Conservation (phyloP, 2,113 vertebrate genomes). For the Nipponia nippon region DNA sequence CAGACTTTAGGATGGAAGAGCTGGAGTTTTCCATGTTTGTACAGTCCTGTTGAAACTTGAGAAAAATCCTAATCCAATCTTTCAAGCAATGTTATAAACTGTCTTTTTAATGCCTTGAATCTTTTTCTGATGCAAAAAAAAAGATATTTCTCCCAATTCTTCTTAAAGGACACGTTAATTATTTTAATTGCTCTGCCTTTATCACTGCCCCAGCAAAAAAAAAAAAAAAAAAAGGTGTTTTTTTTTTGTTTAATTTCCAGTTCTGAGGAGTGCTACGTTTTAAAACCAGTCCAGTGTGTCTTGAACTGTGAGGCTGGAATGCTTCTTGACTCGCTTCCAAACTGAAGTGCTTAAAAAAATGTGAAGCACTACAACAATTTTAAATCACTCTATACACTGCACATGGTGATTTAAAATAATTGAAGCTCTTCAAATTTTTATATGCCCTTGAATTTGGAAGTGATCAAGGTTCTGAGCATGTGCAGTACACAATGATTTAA, state of each 20-base stretch:
- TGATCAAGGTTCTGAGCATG: slow-evolving; percentile 71
- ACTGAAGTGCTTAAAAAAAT: slow-evolving; percentile 76
- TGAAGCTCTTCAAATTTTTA: slow-evolving; percentile 82
- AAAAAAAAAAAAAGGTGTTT: not conserved
- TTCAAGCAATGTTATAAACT: not conserved
- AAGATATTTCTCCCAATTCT: not conserved
- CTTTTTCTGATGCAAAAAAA: not conserved
- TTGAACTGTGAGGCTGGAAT: slow-evolving; percentile 53
- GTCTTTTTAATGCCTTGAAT: not conserved
- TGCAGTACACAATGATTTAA: slow-evolving; percentile 70
- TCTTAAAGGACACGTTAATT: not conserved
- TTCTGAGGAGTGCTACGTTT: slow-evolving; percentile 8
- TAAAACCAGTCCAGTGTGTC: slow-evolving; percentile 47
- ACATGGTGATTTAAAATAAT: slow-evolving; percentile 82
- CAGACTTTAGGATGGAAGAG: not conserved
- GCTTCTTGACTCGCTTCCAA: slow-evolving; percentile 73
- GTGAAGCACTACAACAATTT: slow-evolving; percentile 78
- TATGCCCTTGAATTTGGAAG: slow-evolving; percentile 78
- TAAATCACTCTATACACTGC: slow-evolving; percentile 72
- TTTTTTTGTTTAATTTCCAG: not conserved
- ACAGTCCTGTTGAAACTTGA: not conserved
- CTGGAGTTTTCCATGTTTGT: not conserved
- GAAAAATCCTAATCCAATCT: not conserved
- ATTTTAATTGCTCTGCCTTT: not conserved
- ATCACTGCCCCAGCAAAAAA: not conserved